Evolutionary conservation across 2,888 invertebrate genomes (phyloP).

Genomic region (Schizaphis graminum): DNA sequence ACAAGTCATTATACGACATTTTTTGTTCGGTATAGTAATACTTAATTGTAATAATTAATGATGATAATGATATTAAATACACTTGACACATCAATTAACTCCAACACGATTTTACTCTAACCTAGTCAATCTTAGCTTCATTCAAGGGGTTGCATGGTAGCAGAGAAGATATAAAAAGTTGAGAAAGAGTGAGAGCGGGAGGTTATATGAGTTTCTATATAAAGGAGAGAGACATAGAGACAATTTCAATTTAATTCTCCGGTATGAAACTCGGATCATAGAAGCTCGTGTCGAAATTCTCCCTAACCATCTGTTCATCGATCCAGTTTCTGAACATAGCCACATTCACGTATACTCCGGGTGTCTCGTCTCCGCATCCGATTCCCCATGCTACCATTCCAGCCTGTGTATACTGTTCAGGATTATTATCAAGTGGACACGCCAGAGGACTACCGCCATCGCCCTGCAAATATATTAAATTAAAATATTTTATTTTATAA

Average conservation of each 20-base stretch:
- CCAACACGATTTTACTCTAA: neutral
- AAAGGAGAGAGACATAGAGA: neutral
- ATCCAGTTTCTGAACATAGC: slow-evolving; percentile 81
- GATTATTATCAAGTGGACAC: slow-evolving; percentile 76
- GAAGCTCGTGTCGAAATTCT: slow-evolving; percentile 70
- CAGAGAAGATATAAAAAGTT: neutral
- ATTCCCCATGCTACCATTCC: slow-evolving; percentile 94
- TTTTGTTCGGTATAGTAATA: neutral
- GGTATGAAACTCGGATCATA: slow-evolving; percentile 49
- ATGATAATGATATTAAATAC: neutral
- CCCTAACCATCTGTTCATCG: slow-evolving; percentile 75
- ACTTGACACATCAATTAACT: neutral
- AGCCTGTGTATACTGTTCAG: slow-evolving; percentile 78
- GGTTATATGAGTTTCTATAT: neutral
- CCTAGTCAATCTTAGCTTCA: neutral
- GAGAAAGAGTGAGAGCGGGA: neutral
- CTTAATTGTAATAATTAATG: neutral
- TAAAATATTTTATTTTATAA: neutral
- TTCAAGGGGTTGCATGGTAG: neutral
- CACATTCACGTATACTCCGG: slow-evolving; percentile 85
- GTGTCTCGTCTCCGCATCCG: slow-evolving; percentile 82
- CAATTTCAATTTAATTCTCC: neutral
- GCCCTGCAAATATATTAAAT: slow-evolving; percentile 73
- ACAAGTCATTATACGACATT: neutral
- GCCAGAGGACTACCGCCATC: slow-evolving; percentile 87